Conservation (phyloP, 2,888 invertebrate genomes). For the Lissonota sp. region DNA sequence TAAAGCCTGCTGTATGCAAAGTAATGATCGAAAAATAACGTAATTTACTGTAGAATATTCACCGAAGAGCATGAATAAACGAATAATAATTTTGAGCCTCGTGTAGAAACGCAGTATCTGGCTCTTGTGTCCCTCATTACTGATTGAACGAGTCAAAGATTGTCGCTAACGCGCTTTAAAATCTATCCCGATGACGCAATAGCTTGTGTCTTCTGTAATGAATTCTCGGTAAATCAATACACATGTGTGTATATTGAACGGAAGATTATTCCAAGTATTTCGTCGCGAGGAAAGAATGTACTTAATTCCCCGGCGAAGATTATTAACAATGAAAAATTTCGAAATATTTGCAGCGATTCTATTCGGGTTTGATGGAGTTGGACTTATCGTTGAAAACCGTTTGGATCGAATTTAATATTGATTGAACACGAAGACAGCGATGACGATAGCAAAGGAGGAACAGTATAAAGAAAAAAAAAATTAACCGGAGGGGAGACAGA, state of each 20-base stretch:
- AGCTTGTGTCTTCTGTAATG: background rate
- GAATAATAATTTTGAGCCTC: no score
- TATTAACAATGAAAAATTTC: background rate
- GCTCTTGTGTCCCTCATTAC: no score
- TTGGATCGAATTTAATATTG: constrained; percentile 60
- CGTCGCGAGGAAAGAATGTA: constrained; percentile 1
- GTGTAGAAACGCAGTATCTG: no score
- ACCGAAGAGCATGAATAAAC: no score
- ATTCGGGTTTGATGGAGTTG: background rate
- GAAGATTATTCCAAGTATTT: constrained; percentile 36
- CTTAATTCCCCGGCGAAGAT: background rate
- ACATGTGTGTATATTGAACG: background rate
- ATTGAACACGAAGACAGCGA: constrained; percentile 48
- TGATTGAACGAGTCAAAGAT: no score
- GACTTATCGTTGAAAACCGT: constrained; percentile 13
- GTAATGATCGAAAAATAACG: no score
- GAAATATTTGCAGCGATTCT: background rate
- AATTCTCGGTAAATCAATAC: constrained; percentile 27
- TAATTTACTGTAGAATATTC: no score
- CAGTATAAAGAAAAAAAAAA: constrained; percentile 35
- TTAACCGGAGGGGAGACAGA: constrained; percentile 20
- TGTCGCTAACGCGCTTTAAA: background rate
- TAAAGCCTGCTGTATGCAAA: no score
- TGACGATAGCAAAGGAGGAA: constrained; percentile 28
- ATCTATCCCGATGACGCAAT: constrained; percentile 28